Base-by-base conservation (phyloP, 2,888 invertebrate species). In the Miltochrista miniata region DNA sequence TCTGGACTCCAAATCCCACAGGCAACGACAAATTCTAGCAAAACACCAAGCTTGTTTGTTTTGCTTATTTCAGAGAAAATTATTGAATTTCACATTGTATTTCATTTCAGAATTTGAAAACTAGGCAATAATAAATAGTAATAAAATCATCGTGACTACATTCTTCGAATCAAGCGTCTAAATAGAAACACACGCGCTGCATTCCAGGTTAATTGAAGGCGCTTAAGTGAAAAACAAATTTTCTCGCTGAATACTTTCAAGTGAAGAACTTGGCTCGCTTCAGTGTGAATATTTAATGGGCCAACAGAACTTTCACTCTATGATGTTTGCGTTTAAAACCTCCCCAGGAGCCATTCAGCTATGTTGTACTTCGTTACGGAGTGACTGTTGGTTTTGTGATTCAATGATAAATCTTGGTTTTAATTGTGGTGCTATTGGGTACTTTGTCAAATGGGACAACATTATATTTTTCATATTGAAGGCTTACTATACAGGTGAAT, bases 191-290 rank as follows among this genome's bases (percentile, higher is more conserved):
- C 39, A 39, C 24, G 24, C 30, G 9, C 0, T 3, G 38, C 11
- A 12, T 11, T 30, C 29, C 7, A 12, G n/a, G 10, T 24, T 9
- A 30, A 29, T 4, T 30, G 40, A 40, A 30, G 8, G 29, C 24
- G n/a, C 1, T 15, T 18, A 9, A 18, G n/a, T 7, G 10, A 35
- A 12, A 15, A n/a, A 31, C 37, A 38, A 38, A 38, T 45, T 11
- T 18, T 38, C 15, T 13, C 24, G 9, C 24, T 51, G 38, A 51
- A 51, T 46, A 47, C 38, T 51, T n/a, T 46, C 11, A 46, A 37
- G 30, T 33, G 9, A 7, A 29, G 4, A 43, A 33, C 13, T 41
- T 42, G 33, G 24, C 18, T 14, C 14, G 30, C 29, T 43, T 47
- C 11, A 34, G 18, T 34, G 51, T 43, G 43, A 42, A 51, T 39